Conservation (phyloP, 1,140 invertebrate species). For the Scaptomyza montana region DNA sequence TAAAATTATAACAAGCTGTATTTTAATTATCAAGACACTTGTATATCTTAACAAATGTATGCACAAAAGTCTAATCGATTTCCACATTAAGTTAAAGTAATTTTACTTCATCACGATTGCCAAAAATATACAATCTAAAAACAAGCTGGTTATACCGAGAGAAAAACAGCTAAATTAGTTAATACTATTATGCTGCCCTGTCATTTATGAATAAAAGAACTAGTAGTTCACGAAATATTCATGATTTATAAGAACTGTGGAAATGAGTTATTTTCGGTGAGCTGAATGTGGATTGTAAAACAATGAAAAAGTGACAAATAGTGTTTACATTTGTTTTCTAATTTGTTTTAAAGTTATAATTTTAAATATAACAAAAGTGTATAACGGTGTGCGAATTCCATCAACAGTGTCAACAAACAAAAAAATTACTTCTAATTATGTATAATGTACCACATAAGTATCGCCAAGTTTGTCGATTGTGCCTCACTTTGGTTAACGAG, state of each 20-base stretch:
- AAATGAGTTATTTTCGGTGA: constrained; percentile 67
- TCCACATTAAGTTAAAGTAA: no score
- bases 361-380: constrained; percentile 57
- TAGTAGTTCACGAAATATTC: constrained; percentile 38
- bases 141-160: background rate
- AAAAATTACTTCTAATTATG: constrained; percentile 82
- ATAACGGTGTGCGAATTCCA: constrained; percentile 45
- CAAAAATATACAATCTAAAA: background rate
- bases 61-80: no score
- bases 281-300: constrained; percentile 75
- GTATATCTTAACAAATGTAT: no score
- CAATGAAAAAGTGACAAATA: constrained; percentile 77
- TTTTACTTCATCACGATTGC: no score
- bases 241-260: constrained; percentile 40
- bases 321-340: constrained; percentile 79
- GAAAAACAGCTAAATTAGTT: background rate
- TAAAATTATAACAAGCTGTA: no score
- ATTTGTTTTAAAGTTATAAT: constrained; percentile 78
- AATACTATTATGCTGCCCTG: constrained; percentile 1
- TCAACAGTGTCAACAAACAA: constrained; percentile 50
- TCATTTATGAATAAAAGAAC: constrained; percentile 20
- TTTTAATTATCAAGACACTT: no score
- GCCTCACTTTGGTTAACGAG: constrained; percentile 82
- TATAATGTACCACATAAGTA: constrained; percentile 86
- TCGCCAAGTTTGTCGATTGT: constrained; percentile 86